phyloP scores from a whole-genome alignment of 2,888 invertebrate genomes.

The Plusia festucae region DNA sequence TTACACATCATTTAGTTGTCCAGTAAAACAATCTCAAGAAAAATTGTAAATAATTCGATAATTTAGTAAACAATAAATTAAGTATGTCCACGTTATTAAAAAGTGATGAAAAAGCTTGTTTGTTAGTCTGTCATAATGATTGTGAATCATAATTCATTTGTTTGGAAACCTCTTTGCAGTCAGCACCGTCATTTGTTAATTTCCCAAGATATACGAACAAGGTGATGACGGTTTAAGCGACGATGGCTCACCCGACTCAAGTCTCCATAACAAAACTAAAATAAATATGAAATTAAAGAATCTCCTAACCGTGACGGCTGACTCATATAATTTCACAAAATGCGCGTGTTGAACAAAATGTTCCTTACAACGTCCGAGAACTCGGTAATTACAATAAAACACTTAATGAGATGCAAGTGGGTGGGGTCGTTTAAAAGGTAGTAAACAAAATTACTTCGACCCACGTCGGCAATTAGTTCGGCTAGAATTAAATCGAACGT shows the following conservation, averaged over 20 bases:
- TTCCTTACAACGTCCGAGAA: conserved; percentile 62
- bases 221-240: background rate
- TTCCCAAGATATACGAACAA: background rate
- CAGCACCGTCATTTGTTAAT: background rate
- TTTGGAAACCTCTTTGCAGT: background rate
- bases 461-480: conserved; percentile 88
- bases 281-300: conserved; percentile 56
- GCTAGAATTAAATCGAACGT: conserved; percentile 87
- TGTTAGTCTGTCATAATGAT: background rate
- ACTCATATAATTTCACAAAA: conserved; percentile 61
- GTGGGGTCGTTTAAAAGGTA: conserved; percentile 87
- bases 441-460: conserved; percentile 88
- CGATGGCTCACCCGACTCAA: conserved; percentile 18
- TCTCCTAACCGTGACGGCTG: conserved; percentile 56
- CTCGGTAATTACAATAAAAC: conserved; percentile 70
- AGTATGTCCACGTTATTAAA: background rate
- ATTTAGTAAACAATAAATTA: too few relatives aligned
- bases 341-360: conserved; percentile 62
- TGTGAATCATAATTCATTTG: background rate
- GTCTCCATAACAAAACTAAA: conserved; percentile 46
- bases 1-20: too few relatives aligned
- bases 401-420: conserved; percentile 80
- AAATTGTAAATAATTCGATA: too few relatives aligned
- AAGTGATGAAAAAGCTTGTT: background rate
- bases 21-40: background rate